Evolutionary conservation across 2,888 invertebrate species (phyloP).

Genomic region (Polymixis lichenea): DNA sequence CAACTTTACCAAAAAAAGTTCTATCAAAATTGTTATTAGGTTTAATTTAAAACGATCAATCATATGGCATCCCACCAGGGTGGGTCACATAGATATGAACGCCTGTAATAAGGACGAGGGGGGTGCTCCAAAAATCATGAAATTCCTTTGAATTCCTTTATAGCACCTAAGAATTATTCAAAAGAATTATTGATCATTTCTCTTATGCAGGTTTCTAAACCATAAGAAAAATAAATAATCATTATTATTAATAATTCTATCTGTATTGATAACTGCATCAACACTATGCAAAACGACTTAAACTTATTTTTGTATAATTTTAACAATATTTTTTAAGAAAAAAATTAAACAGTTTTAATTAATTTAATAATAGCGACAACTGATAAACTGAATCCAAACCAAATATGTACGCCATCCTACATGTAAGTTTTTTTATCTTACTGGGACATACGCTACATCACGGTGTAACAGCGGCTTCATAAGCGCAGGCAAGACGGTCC

Average conservation of each 20-base stretch:
- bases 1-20: too few relatives aligned
- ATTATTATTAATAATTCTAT: too few relatives aligned
- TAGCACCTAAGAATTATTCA: not conserved
- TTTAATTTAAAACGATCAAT: not conserved
- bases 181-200: not conserved
- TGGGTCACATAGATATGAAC: not conserved
- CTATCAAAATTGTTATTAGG: not conserved
- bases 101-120: not conserved
- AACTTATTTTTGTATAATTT: too few relatives aligned
- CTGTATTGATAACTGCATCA: too few relatives aligned
- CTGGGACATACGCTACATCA: not conserved
- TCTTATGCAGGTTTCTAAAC: too few relatives aligned
- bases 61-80: too few relatives aligned
- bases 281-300: not conserved
- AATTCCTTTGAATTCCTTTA: not conserved
- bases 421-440: not conserved
- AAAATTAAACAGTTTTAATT: not conserved
- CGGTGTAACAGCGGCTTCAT: conserved; percentile 43
- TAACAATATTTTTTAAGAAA: not conserved
- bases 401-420: not conserved
- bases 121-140: not conserved
- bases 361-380: not conserved
- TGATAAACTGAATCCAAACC: not conserved
- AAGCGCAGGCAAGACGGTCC: conserved; percentile 57
- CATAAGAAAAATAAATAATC: too few relatives aligned